Percentiles rank a stretch among this genome's conserved stretches.
Conservation (phyloP, 1,140 invertebrate genomes). For the Cataglyphis hispanica region DNA sequence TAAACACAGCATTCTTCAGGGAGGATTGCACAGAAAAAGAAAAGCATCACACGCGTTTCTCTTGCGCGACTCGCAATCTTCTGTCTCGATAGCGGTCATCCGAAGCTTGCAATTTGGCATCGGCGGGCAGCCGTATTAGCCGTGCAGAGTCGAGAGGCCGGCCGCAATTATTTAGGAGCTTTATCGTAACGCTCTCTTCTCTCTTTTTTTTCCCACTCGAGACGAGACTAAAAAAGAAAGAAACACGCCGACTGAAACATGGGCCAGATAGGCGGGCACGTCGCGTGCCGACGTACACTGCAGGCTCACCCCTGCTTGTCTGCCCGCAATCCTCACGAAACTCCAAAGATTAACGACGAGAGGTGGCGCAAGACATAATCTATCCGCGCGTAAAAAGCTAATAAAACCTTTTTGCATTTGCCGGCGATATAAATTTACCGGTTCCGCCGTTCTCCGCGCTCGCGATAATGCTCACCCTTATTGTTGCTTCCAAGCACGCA, state of each 20-base stretch:
- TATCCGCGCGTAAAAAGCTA: conserved; percentile 79
- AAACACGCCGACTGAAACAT: conserved; percentile 75
- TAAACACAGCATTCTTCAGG: neutral
- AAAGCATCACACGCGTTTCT: neutral
- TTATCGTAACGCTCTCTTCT: conserved; percentile 69
- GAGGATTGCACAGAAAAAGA: too few species aligned
- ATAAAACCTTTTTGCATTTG: conserved; percentile 79
- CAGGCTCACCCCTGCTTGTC: conserved; percentile 79
- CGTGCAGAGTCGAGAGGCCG: conserved; percentile 60
- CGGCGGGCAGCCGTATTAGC: conserved; percentile 59
- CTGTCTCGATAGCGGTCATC: conserved; percentile 34
- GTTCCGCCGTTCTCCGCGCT: conserved; percentile 68
- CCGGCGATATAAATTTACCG: conserved; percentile 75
- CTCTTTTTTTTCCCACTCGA: conserved; percentile 56
- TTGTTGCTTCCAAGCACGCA: conserved; percentile 70
- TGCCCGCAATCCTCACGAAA: conserved; percentile 79
- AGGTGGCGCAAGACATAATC: conserved; percentile 81
- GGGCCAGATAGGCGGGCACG: conserved; percentile 77
- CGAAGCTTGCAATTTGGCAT: conserved; percentile 63
- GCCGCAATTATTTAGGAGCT: conserved; percentile 75
- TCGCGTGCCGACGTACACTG: conserved; percentile 80
- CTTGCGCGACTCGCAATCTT: conserved; percentile 31
- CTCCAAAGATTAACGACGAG: conserved; percentile 81
- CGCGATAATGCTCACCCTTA: conserved; percentile 70
- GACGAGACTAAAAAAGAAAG: conserved; percentile 72